These are phyloP conservation scores for Benitochromis conjunctus DNA, from an alignment of 2,113 vertebrate genomes.

Conservation along the genomic window DNA sequence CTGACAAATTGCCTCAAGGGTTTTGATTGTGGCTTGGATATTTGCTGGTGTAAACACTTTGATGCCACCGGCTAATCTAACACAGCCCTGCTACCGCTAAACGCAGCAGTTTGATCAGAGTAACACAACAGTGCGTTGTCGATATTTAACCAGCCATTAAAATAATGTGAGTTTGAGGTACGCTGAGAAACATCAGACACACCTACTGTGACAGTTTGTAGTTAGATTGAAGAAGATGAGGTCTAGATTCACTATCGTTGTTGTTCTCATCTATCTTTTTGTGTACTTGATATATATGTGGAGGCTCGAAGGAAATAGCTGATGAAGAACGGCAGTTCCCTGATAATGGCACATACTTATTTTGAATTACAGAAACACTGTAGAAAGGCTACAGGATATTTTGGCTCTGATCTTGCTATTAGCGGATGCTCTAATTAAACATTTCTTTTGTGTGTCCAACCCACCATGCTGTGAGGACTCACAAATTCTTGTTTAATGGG, in stretches of 20 bases:
- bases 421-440: background rate
- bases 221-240: background rate
- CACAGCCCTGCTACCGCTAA: background rate
- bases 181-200: background rate
- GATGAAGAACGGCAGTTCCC: background rate
- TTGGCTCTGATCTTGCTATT: background rate
- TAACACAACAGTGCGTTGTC: background rate
- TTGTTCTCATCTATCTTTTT: background rate
- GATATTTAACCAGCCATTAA: background rate
- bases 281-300: background rate
- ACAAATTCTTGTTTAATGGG: constrained; percentile 48
- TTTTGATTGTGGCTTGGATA: constrained; percentile 1
- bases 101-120: background rate
- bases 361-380: background rate
- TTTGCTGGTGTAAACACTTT: constrained; percentile 39
- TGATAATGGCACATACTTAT: background rate
- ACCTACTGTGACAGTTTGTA: background rate
- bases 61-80: background rate
- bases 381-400: background rate
- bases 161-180: background rate
- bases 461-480: constrained; percentile 2
- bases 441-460: background rate
- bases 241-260: background rate
- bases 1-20: background rate
- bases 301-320: background rate